A percentile compares a stretch with the other conserved stretches of the same genome.
Evolutionary conservation across 2,888 invertebrate species (phyloP).

Genomic region (Germaria angustata): DNA sequence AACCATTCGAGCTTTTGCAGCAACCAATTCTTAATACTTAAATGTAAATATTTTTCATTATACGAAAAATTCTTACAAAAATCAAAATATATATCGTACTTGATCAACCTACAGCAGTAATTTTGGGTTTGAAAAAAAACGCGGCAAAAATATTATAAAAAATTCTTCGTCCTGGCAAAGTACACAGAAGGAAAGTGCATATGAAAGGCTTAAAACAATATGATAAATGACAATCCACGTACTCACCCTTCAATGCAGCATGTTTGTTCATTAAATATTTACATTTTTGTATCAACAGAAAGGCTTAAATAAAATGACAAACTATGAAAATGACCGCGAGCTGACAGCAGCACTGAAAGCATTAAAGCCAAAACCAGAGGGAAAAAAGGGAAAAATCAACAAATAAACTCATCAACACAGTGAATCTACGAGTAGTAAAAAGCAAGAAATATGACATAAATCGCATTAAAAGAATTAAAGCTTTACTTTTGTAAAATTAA

Average conservation of each 20-base stretch:
- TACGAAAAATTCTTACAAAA: no score
- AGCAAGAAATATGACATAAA: constrained; percentile 28
- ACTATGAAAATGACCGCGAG: constrained; percentile 45
- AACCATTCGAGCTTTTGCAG: background rate
- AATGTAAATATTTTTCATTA: no score
- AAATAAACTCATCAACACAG: constrained; percentile 13
- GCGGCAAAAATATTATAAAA: background rate
- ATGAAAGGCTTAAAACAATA: background rate
- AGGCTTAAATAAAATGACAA: constrained; percentile 54
- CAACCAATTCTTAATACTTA: no score
- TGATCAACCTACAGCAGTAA: background rate
- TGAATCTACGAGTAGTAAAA: background rate
- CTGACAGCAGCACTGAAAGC: constrained; percentile 47
- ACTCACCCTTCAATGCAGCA: constrained; percentile 42
- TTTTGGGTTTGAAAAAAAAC: background rate
- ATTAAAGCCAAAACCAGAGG: background rate
- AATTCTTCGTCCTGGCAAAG: background rate
- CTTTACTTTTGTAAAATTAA: constrained; percentile 9
- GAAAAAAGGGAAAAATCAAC: background rate
- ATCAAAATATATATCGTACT: no score
- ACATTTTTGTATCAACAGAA: constrained; percentile 33
- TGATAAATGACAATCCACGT: constrained; percentile 37
- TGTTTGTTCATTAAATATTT: constrained; percentile 61
- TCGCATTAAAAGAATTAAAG: constrained; percentile 41
- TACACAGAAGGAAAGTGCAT: background rate